Evolutionary conservation across 2,797 vertebrate species (phyloP), one percentile per base, ranked within the genome.

Genomic region (Halcyon leucocephala): DNA sequence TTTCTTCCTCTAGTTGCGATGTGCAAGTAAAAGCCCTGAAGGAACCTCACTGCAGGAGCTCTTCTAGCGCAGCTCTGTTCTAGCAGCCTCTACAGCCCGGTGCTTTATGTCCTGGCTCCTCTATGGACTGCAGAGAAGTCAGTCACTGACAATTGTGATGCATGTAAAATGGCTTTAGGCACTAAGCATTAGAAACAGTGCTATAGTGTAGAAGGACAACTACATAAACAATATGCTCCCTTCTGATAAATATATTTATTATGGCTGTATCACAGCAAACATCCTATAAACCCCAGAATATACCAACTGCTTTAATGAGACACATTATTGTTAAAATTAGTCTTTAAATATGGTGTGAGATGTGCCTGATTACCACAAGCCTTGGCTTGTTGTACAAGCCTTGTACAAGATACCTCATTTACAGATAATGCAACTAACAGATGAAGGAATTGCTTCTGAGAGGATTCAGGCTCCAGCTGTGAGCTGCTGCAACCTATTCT

Each of bases 61-160:
- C 31, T 74, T 90, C 49, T 81, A 5, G 4, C 0, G 0, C 20
- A 87, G n/a, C 13, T 77, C 33, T 4, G 0, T 54, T 58, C 55
- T 44, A 66, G 42, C 28, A 83, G 41, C 51, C 37, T 49, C 39
- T n/a, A 60, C 33, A 72, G 26, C 24, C 57, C 48, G 4, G 14
- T 77, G 33, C 26, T 74, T 88, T n/a, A 29, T 49, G 37, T 72
- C 19, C 61, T 74, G n/a, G 29, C 7, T 76, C n/a, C 46, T 58
- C 70, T 72, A 33, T 0, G 0, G 25, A 35, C 13, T 79, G 58
- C 58, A 70, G 31, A 70, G 28, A 79, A 93, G 82, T 82, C 58
- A 57, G 44, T 26, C 37, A 28, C 55, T 49, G 20, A 65, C 48
- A 76, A 86, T 55, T 86, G 8, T 81, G 61, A 25, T 54, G 29